Conservation (phyloP, 2,888 invertebrate genomes). For the Drosophila birchii region DNA sequence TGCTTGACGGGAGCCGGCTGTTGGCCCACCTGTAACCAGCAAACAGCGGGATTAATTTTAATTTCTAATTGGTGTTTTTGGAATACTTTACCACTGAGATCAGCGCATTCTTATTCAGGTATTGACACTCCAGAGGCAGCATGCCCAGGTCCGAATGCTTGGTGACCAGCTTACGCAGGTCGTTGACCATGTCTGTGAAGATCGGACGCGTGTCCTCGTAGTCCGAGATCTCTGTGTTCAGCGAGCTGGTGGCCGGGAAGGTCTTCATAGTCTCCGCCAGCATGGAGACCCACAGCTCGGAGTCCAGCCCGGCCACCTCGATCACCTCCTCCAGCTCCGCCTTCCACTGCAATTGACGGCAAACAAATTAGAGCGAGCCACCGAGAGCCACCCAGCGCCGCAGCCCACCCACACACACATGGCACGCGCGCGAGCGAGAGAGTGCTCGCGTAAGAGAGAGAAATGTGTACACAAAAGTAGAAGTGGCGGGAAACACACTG, state of each 20-base stretch:
- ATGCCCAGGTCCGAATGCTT: constrained; percentile 94
- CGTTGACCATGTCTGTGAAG: constrained; percentile 94
- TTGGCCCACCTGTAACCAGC: constrained; percentile 88
- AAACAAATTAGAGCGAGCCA: constrained; percentile 11
- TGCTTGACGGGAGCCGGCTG: constrained; percentile 94
- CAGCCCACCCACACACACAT: constrained; percentile 29
- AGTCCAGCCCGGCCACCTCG: constrained; percentile 95
- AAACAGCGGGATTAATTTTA: neutral
- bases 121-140: constrained; percentile 97
- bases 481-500: constrained; percentile 76
- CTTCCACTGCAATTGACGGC: constrained; percentile 91
- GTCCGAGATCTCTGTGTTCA: constrained; percentile 95
- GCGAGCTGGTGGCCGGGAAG: constrained; percentile 94
- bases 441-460: constrained; percentile 21
- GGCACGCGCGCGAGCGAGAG: constrained; percentile 12
- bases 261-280: constrained; percentile 97
- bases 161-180: constrained; percentile 91
- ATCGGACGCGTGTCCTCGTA: constrained; percentile 95
- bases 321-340: constrained; percentile 96
- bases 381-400: constrained; percentile 18
- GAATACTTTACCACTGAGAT: constrained; percentile 89
- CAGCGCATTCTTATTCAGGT: constrained; percentile 96
- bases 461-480: constrained; percentile 62
- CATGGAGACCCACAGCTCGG: constrained; percentile 99
- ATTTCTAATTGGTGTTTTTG: accelerated